These are phyloP conservation scores for Poeciliopsis retropinna DNA, from an alignment of 2,113 vertebrate species.

Conservation along the genomic window DNA sequence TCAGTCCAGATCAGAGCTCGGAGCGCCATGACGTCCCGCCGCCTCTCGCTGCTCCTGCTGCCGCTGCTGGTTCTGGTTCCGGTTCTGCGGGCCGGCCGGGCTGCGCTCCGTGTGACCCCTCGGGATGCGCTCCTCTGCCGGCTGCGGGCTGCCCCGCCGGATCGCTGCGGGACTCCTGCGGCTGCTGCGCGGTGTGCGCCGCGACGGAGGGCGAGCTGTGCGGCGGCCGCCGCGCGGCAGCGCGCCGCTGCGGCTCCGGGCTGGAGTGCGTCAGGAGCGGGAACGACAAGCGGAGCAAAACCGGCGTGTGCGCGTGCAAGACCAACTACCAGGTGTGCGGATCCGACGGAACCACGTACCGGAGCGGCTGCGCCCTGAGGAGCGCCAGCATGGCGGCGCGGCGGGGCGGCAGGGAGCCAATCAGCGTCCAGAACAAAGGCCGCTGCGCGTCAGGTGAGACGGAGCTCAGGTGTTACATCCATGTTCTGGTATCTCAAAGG, in stretches of 20 bases:
- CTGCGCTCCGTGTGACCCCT: slow-evolving; percentile 80
- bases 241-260: slow-evolving; percentile 80
- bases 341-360: slow-evolving; percentile 85
- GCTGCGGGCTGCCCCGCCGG: slow-evolving; percentile 77
- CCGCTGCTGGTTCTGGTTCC: slow-evolving; percentile 4
- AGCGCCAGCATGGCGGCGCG: slow-evolving; percentile 81
- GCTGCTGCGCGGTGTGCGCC: slow-evolving; percentile 85
- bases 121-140: slow-evolving; percentile 79
- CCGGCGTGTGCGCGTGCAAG: slow-evolving; percentile 86
- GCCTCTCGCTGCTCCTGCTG: slow-evolving; percentile 6
- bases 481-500: too few relatives aligned
- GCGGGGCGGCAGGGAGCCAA: slow-evolving; percentile 65
- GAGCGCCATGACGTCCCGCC: slow-evolving; percentile 49
- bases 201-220: slow-evolving; percentile 82
- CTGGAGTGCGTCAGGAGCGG: slow-evolving; percentile 82
- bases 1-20: not conserved
- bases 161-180: slow-evolving; percentile 78
- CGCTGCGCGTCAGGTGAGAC: slow-evolving; percentile 88
- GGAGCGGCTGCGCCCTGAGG: slow-evolving; percentile 84
- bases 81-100: slow-evolving; percentile 17
- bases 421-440: slow-evolving; percentile 86
- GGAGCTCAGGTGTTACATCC: not conserved
- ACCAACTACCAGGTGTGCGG: slow-evolving; percentile 88
- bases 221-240: slow-evolving; percentile 68
- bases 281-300: slow-evolving; percentile 64